These are phyloP conservation scores for Aporrectodea caliginosa DNA, from an alignment of 1,140 invertebrate genomes.

Conservation along the genomic window DNA sequence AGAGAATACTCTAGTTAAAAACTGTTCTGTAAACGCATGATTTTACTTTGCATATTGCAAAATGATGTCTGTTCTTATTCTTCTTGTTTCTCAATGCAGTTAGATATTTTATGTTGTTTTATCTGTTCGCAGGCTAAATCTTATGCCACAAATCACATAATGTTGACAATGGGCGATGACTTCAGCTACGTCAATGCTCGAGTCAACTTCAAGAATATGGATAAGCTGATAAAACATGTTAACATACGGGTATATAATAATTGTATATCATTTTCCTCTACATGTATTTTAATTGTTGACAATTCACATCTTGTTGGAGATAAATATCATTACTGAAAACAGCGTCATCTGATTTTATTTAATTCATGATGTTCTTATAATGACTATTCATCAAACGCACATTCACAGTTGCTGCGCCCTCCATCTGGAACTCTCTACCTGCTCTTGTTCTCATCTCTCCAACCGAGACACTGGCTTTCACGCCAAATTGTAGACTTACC, in stretches of 20 bases:
- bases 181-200: constrained; percentile 83
- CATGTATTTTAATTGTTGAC: background rate
- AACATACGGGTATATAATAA: constrained; percentile 59
- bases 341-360: background rate
- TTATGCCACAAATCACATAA: constrained; percentile 64
- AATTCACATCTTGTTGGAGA: background rate
- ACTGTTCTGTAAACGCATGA: constrained; percentile 22
- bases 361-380: background rate
- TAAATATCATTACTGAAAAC: background rate
- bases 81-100: too few species aligned
- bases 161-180: constrained; percentile 90
- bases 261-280: background rate
- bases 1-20: constrained; percentile 36
- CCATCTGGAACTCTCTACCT: too few species aligned
- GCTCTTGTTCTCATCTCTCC: too few species aligned
- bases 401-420: too few species aligned
- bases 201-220: constrained; percentile 80
- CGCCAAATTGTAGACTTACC: too few species aligned
- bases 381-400: background rate
- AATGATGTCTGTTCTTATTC: too few species aligned
- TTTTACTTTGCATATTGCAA: background rate
- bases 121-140: constrained; percentile 32
- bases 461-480: too few species aligned
- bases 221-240: constrained; percentile 75
- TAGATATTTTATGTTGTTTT: too few species aligned